Evolutionary conservation across 1,140 invertebrate genomes (phyloP).

Genomic region (Paralvinella palmiformis): DNA sequence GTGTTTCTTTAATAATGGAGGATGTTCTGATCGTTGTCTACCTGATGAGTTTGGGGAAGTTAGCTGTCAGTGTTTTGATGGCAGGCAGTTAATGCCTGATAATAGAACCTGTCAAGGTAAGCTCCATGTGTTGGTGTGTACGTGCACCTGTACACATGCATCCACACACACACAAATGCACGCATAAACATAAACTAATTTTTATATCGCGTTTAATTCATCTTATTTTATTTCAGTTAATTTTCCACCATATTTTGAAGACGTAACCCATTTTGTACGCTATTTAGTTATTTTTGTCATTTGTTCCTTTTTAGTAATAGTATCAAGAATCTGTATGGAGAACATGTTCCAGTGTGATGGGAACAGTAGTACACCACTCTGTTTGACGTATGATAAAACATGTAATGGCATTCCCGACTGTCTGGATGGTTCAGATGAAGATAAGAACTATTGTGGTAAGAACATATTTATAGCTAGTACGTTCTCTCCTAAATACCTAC

Average conservation of each 20-base stretch:
- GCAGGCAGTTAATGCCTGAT: slow-evolving; percentile 23
- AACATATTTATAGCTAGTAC: no score
- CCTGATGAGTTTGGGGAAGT: slow-evolving; percentile 69
- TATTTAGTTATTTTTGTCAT: no score
- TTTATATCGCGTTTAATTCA: no score
- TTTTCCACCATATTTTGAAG: no score
- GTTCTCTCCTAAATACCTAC: no score
- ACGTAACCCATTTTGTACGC: no score
- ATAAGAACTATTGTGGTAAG: slow-evolving; percentile 43
- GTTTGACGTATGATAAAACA: slow-evolving; percentile 68
- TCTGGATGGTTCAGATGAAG: slow-evolving; percentile 26
- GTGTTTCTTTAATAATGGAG: slow-evolving; percentile 86
- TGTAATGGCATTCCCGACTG: slow-evolving; percentile 44
- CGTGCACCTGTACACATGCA: no score
- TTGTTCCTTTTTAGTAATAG: slow-evolving; percentile 25
- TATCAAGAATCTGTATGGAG: slow-evolving; percentile 44
- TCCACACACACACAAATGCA: no score
- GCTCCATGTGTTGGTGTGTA: slow-evolving; percentile 23
- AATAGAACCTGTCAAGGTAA: slow-evolving; percentile 26
- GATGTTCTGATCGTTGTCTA: slow-evolving; percentile 89
- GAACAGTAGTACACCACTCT: slow-evolving; percentile 58
- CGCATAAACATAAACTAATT: no score
- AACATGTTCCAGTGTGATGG: slow-evolving; percentile 44
- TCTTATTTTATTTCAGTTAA: no score
- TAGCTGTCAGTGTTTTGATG: slow-evolving; percentile 41